Percentiles rank a stretch among this genome's conserved stretches.
Conservation (phyloP, 1,140 invertebrate genomes). For the Paraescarpia echinospica region DNA sequence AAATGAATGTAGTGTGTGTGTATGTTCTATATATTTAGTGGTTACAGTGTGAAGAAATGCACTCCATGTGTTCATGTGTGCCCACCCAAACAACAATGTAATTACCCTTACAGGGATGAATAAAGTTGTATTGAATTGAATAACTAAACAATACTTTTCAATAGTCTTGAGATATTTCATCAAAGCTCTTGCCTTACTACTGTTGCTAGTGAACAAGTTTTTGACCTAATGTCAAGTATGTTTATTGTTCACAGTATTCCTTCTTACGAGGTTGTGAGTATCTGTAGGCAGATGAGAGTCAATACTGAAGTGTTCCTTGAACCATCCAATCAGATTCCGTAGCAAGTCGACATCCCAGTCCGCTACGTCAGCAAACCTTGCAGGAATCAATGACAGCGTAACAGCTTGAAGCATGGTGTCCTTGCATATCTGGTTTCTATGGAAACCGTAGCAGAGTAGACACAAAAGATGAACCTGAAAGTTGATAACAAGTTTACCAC, state of each 20-base stretch:
- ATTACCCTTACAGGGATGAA: no score
- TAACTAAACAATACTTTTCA: not conserved
- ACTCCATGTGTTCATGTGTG: no score
- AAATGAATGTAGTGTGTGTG: no score
- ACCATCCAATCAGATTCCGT: not conserved
- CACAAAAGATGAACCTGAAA: slow-evolving; percentile 5
- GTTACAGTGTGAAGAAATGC: no score
- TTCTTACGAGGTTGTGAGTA: not conserved
- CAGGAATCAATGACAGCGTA: not conserved
- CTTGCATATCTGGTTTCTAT: not conserved
- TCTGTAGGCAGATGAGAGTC: not conserved
- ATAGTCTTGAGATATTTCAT: not conserved
- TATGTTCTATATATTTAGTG: no score
- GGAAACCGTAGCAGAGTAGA: not conserved
- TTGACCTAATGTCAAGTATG: not conserved
- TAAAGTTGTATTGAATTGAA: no score
- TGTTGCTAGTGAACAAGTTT: not conserved
- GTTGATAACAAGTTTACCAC: no score
- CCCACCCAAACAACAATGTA: no score
- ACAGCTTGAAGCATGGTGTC: not conserved
- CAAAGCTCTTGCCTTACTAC: not conserved
- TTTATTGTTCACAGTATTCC: not conserved
- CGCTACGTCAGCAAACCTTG: not conserved
- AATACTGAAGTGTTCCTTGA: not conserved
- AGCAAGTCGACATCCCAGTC: not conserved